Percentiles rank a stretch among this genome's conserved stretches.
Conservation (phyloP, 1,140 invertebrate species). For the Harpegnathos saltator region DNA sequence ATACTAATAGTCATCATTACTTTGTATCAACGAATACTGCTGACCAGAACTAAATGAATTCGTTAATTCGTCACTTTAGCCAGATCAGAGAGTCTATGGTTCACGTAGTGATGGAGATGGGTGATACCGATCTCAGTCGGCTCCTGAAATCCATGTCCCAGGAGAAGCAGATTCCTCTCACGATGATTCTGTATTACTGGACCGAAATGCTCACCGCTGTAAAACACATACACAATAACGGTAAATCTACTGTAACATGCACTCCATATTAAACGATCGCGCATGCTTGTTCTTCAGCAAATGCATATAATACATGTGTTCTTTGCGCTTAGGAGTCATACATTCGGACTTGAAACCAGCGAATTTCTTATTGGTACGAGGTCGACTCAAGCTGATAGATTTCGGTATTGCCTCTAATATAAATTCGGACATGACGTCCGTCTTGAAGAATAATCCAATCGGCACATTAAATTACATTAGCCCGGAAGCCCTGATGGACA, state of each 20-base stretch:
- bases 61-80: conserved; percentile 84
- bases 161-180: conserved; percentile 88
- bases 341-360: conserved; percentile 99
- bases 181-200: conserved; percentile 96
- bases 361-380: conserved; percentile 96
- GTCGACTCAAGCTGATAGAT: conserved; percentile 97
- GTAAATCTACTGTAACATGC: conserved; percentile 85
- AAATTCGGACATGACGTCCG: conserved; percentile 95
- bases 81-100: conserved; percentile 88
- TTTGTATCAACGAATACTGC: too few species aligned
- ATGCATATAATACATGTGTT: conserved; percentile 63
- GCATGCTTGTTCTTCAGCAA: neutral
- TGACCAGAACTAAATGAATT: too few species aligned
- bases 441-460: conserved; percentile 92
- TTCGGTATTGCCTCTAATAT: conserved; percentile 98
- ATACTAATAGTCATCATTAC: too few species aligned
- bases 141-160: conserved; percentile 89
- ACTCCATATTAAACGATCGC: neutral
- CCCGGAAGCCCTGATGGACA: conserved; percentile 94
- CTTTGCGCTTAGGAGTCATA: conserved; percentile 91
- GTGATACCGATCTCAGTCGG: conserved; percentile 94
- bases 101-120: conserved; percentile 96
- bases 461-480: conserved; percentile 99
- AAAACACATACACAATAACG: conserved; percentile 95
- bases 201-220: conserved; percentile 97